Evolutionary conservation across 1,140 invertebrate species (phyloP), one percentile per base, ranked within the genome.

Genomic region (Pseudomyrmex flavicornis): DNA sequence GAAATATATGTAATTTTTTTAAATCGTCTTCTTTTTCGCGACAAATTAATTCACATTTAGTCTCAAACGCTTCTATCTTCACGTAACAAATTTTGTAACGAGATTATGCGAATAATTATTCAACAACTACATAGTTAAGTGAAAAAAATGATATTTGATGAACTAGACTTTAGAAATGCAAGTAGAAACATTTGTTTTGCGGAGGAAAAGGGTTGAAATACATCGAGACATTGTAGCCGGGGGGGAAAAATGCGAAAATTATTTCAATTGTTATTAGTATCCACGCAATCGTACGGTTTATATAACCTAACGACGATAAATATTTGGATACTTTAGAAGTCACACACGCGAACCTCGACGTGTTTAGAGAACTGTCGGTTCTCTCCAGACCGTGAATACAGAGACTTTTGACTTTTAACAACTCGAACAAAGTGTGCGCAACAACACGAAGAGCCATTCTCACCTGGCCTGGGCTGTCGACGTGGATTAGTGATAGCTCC

Each of bases 391-490:
- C 2, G 46, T 50, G 15, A 70, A 59, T 26, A 56, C n/a, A 20
- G 20, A 61, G 20, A 61, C 58, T 62, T 77, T 84, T 68, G 59
- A 65, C 72, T 69, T 70, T 89, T 70, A 46, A 50, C 54, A 35
- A 84, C 50, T 84, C 50, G 69, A 82, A 83, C 66, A 70, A 83
- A 48, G 61, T 35, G 35, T 26, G 58, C 68, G 46, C 35, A 56
- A 84, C 66, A 68, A 65, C 56, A 44, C 50, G 35, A 73, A 66
- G 62, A 74, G 58, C 70, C 58, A 59, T 80, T 72, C 72, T 87
- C 86, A 87, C 86, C 86, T 87, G 86, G 86, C 85, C 46, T 35
- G 50, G n/a, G 9, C 73, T 62, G 46, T 69, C 46, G 65, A 59
- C 85, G 68, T 44, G 62, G 62, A 48, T 48, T 68, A 76, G 85